Conservation (phyloP, 1,140 invertebrate genomes). For the Batillaria attramentaria region DNA sequence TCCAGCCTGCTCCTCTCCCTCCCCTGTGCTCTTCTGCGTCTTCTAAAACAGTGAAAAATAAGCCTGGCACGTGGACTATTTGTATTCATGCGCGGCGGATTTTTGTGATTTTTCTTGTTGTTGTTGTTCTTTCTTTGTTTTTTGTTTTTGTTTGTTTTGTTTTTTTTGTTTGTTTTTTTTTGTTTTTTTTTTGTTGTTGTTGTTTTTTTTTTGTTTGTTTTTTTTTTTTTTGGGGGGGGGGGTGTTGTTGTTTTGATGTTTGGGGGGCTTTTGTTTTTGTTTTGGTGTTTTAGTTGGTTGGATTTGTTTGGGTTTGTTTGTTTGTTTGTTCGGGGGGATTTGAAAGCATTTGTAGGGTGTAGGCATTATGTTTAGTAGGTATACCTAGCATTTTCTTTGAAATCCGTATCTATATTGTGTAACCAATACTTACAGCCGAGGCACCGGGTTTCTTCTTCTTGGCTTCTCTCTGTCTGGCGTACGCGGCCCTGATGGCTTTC, state of each 20-base stretch:
- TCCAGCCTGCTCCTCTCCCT: slow-evolving; percentile 47
- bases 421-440: slow-evolving; percentile 35
- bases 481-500: slow-evolving; percentile 64
- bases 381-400: too few relatives aligned
- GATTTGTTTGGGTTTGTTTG: too few relatives aligned
- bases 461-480: slow-evolving; percentile 59
- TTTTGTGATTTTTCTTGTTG: not conserved
- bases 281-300: too few relatives aligned
- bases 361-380: too few relatives aligned
- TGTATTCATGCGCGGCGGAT: too few relatives aligned
- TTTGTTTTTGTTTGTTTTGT: not conserved
- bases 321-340: too few relatives aligned
- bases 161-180: not conserved
- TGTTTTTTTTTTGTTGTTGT: not conserved
- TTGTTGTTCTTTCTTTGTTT: not conserved
- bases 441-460: slow-evolving; percentile 50
- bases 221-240: too few relatives aligned
- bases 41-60: slow-evolving; percentile 40
- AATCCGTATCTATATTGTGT: too few relatives aligned
- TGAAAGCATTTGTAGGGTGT: too few relatives aligned
- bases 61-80: too few relatives aligned
- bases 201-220: not conserved
- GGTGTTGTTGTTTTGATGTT: too few relatives aligned
- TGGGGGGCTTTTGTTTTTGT: too few relatives aligned
- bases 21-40: slow-evolving; percentile 32